Evolutionary conservation across 2,888 invertebrate species (phyloP), one percentile per base, ranked within the genome.

Genomic region (Eristalis pertinax): DNA sequence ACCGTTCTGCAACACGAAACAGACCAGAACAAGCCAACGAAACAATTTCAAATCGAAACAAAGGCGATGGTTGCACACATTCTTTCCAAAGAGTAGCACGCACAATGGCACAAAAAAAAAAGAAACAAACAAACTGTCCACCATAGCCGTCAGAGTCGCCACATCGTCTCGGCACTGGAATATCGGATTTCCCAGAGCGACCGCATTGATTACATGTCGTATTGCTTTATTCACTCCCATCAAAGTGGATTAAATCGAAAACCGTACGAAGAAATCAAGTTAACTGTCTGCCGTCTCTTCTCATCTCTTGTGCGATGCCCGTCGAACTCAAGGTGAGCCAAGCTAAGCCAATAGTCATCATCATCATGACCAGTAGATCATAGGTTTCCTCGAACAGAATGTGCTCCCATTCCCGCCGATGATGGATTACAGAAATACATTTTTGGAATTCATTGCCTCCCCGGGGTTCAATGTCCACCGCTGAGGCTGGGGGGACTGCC

Each of bases 381-480:
- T 60, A 72, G 50, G 32, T 32, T 32, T 8, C 38, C 11, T 38
- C 8, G 10, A 1, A 8, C 38, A 38, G 38, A 50, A 8, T 19
- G 50, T 50, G 50, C 8, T 50, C 50, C 19, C 50, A 50, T 50
- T 50, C 50, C 50, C 50, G 50, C 50, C n/a, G 50, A 50, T 50
- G 50, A 50, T 50, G 50, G 50, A 50, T 50, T 50, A 73, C 43
- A 73, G 50, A 73, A 56, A 65, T 70, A 58, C 41, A 50, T 70
- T 70, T 70, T 70, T 26, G 38, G 70, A 70, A 70, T 43, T 72
- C 62, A 62, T 72, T 38, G 62, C 62, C 62, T 63, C 19, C 19
- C n/a, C 24, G 22, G 65, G 58, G 79, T 79, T 79, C 79, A 79
- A 79, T 79, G 79, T 79, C 79, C 79, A 65, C 32, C 41, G 62